Base-by-base conservation (phyloP, 2,797 vertebrate genomes). In the Siniperca obscura region DNA sequence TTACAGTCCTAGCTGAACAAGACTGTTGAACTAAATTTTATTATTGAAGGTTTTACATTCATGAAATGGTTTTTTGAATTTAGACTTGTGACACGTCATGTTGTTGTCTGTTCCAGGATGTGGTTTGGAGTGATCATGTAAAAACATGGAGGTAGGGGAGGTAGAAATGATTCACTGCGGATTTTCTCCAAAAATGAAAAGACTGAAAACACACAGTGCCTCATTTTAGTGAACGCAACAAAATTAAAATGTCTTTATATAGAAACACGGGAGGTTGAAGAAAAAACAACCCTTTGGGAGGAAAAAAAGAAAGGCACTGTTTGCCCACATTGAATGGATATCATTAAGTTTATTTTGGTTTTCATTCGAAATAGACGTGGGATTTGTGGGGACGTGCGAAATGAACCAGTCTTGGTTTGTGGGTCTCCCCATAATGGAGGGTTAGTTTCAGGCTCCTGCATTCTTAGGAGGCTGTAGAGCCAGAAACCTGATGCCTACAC, bases 271-370 rank as follows among this genome's bases (percentile, higher is more conserved):
- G 87, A 79, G 85, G 89, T 88, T 83, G 67, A 85, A 85, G 91
- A 90, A 94, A 93, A 91, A 91, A 93, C 88, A 93, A 89, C 81
- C 78, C 74, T 80, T 67, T 70, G 55, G 70, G 40, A 78, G 69
- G 53, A 52, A 80, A 87, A 64, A 92, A 88, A 92, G 90, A 92
- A 91, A 90, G 82, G 89, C 86, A 27, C 82, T 91, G 89, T 92
- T 92, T 91, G 92, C 90, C 91, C 90, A 88, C 92, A 94, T 84
- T 87, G 91, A 94, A 95, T 90, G 92, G 90, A 94, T 96, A 93
- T 96, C 94, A 96, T 96, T 96, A 96, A 92, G 94, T 94, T 94
- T 95, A 95, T 95, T 96, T 95, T 93, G 93, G 95, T 95, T 95
- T 95, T 94, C 90, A 91, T 95, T 95, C 85, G 91, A 96, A 96